These are phyloP conservation scores for Caiman crocodilus DNA, from an alignment of 2,797 vertebrate species.

Conservation along the genomic window DNA sequence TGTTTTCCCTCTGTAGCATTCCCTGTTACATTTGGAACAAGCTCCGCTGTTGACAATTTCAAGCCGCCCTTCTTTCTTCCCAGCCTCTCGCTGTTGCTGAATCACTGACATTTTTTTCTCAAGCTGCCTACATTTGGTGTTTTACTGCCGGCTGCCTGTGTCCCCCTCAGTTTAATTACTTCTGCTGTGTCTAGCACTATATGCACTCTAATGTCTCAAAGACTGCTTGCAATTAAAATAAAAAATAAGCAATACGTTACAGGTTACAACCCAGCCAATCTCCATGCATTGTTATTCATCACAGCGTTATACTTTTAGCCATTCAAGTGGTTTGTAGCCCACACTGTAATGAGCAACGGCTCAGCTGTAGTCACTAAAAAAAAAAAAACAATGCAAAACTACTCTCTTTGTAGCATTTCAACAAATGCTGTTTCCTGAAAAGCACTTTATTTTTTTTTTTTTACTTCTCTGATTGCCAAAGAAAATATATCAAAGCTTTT, in stretches of 20 bases:
- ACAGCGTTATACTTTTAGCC: slow-evolving; percentile 31
- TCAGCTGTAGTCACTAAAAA: slow-evolving; percentile 4
- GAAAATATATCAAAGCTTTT: background rate
- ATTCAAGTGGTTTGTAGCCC: slow-evolving; percentile 53
- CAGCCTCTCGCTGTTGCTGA: slow-evolving; percentile 56
- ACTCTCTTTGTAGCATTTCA: background rate
- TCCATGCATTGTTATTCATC: background rate
- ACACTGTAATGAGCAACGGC: background rate
- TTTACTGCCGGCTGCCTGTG: slow-evolving; percentile 74
- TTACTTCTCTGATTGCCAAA: background rate
- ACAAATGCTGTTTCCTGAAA: background rate
- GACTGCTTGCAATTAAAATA: slow-evolving; percentile 79
- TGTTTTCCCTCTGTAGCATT: background rate
- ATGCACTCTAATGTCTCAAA: slow-evolving; percentile 77
- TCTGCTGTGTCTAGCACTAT: slow-evolving; percentile 78
- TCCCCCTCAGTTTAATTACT: slow-evolving; percentile 80
- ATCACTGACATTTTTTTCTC: slow-evolving; percentile 75
- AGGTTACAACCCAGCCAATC: slow-evolving; percentile 71
- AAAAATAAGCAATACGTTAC: slow-evolving; percentile 76
- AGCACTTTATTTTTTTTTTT: slow-evolving; percentile 22
- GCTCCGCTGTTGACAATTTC: slow-evolving; percentile 38
- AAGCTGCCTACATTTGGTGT: slow-evolving; percentile 75
- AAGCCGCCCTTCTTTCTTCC: slow-evolving; percentile 39
- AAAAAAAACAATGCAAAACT: background rate
- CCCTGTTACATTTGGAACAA: background rate